Evolutionary conservation across 2,797 vertebrate genomes (phyloP).

Genomic region (Anguilla megastoma): DNA sequence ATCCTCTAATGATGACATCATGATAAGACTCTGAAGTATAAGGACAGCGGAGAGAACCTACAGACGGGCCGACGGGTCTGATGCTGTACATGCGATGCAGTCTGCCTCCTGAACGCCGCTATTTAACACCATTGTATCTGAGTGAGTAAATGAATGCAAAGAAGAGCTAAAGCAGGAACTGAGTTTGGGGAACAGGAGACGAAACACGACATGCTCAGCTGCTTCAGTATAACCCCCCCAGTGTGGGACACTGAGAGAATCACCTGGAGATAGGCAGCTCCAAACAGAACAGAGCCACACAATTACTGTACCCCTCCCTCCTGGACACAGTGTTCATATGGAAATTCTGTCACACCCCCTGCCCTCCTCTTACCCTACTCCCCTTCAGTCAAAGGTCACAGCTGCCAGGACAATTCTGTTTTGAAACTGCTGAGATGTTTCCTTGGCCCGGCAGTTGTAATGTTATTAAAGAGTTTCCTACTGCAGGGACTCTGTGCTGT

Average conservation of each 20-base stretch:
- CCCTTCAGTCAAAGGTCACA: slow-evolving; percentile 39
- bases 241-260: not conserved
- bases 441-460: slow-evolving; percentile 48
- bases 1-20: not conserved
- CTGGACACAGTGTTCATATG: not conserved
- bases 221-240: not conserved
- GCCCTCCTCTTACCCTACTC: slow-evolving; percentile 24
- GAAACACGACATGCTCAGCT: not conserved
- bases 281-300: not conserved
- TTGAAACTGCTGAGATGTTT: slow-evolving; percentile 60
- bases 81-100: not conserved
- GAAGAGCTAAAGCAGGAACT: not conserved
- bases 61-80: not conserved
- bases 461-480: slow-evolving; percentile 41
- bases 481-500: not conserved
- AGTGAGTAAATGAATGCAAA: not conserved
- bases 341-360: not conserved
- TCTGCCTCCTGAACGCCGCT: not conserved
- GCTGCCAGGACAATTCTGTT: slow-evolving; percentile 55
- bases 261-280: not conserved
- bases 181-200: slow-evolving; percentile 4
- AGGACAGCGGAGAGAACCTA: not conserved
- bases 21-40: not conserved
- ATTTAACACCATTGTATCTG: not conserved
- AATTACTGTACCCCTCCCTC: not conserved